Base-by-base conservation (phyloP, 2,113 vertebrate genomes). In the Phylloscopus whistleri region DNA sequence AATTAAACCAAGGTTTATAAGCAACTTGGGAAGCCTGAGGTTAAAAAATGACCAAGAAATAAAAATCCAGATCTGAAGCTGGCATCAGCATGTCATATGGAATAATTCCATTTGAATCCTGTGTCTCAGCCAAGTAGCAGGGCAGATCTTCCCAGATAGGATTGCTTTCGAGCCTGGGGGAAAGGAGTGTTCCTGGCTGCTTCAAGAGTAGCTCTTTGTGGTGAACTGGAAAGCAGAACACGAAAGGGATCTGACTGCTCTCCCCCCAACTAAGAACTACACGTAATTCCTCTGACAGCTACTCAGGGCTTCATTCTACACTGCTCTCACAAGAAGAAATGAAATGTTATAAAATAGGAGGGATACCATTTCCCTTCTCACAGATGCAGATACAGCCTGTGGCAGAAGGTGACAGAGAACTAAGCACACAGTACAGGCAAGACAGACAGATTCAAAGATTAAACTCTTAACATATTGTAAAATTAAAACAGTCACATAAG, bases 91-190 rank as follows among this genome's bases (percentile, higher is more conserved):
- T 59, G 58, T 84, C 92, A 93, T 84, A 93, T 66, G 92, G 94
- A 94, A 86, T 95, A 94, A 96, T 81, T 94, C 69, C 92, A 92
- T 94, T 72, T 94, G 80, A 97, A 92, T 96, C 84, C 69, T 92
- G 92, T 94, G 69, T 92, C 83, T 90, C 83, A 87, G 90, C 95
- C 93, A 95, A 93, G 79, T 74, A 93, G 90, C 79, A 94, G 53
- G 83, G 75, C 53, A 96, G 93, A 96, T 96, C 94, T 94, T 97
- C 92, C 73, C 96, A 91, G 93, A 96, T 94, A 96, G 86, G 88
- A 96, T 2, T 96, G 92, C 95, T 95, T 87, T 96, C 83, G 37
- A 92, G 92, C 96, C 95, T 87, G 53, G 27, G 93, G 95, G 73
- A 92, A 95, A 90, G 95, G 94, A 95, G 94, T 94, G 88, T 90